phyloP scores from a whole-genome alignment of 2,113 vertebrate species.

The Lepus americanus region DNA sequence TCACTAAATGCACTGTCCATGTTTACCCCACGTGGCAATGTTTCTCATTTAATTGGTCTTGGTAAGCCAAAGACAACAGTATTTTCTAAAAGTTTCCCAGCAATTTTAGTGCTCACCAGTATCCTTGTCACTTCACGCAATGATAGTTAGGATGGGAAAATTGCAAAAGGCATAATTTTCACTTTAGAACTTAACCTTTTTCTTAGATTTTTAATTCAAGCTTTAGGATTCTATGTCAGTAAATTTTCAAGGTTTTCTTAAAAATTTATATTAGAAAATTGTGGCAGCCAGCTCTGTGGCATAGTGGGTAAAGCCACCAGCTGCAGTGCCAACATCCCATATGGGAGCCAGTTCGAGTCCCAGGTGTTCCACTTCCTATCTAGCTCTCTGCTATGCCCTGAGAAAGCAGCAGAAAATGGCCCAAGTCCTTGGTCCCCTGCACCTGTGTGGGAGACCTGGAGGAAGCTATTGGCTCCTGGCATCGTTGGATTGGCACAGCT shows the following conservation, averaged over 20 bases:
- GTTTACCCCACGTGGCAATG: background rate
- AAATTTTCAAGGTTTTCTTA: background rate
- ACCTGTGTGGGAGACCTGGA: too few relatives aligned
- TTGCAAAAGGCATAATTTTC: background rate
- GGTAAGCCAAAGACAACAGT: background rate
- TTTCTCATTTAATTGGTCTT: background rate
- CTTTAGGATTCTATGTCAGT: constrained; percentile 26
- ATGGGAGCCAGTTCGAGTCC: too few relatives aligned
- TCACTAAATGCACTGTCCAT: background rate
- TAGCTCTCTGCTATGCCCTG: too few relatives aligned
- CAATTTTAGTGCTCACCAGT: background rate
- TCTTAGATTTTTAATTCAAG: constrained; percentile 14
- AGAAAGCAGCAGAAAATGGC: too few relatives aligned
- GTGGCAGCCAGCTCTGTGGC: too few relatives aligned
- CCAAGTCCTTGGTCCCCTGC: too few relatives aligned
- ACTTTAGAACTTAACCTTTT: constrained; percentile 1
- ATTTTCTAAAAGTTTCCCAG: constrained; percentile 27
- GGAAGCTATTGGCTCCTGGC: too few relatives aligned
- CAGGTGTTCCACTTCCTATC: too few relatives aligned
- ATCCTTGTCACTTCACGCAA: background rate
- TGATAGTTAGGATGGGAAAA: background rate
- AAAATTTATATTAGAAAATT: background rate
- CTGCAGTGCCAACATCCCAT: too few relatives aligned
- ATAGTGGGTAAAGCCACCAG: too few relatives aligned
- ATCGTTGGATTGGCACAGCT: too few relatives aligned